phyloP scores from a whole-genome alignment of 2,797 vertebrate genomes.

The Smutsia temminckii region DNA sequence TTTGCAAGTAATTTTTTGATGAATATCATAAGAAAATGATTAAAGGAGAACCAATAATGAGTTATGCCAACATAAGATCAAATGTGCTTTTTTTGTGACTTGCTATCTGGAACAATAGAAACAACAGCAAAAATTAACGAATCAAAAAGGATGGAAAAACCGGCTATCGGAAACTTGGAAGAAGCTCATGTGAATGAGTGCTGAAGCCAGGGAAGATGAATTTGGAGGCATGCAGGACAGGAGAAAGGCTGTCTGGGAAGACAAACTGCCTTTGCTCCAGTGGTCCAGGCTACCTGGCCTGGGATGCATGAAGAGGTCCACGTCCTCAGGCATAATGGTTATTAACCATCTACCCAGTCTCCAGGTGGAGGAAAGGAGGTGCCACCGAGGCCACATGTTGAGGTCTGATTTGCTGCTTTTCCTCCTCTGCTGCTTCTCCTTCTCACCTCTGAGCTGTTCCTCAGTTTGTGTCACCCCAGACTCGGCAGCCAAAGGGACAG shows the following conservation, averaged over 20 bases:
- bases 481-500: not conserved
- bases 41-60: constrained; percentile 52
- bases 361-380: not conserved
- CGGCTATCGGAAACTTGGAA: not conserved
- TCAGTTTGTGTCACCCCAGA: not conserved
- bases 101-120: not conserved
- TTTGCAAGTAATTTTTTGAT: constrained; percentile 52
- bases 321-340: not conserved
- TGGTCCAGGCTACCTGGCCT: not conserved
- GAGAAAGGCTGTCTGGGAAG: not conserved
- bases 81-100: not conserved
- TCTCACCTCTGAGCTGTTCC: not conserved
- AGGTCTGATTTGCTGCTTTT: not conserved
- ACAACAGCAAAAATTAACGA: not conserved
- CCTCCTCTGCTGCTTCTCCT: not conserved
- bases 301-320: not conserved
- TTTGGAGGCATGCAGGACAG: not conserved
- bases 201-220: not conserved
- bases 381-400: rapidly evolving
- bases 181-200: not conserved
- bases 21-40: constrained; percentile 44
- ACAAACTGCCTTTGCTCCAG: not conserved
- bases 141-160: not conserved
- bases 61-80: constrained; percentile 56
- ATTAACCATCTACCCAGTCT: not conserved